A percentile compares a stretch with the other conserved stretches of the same genome.
Evolutionary conservation across 1,140 invertebrate genomes (phyloP).

Genomic region (Brachionus angularis): DNA sequence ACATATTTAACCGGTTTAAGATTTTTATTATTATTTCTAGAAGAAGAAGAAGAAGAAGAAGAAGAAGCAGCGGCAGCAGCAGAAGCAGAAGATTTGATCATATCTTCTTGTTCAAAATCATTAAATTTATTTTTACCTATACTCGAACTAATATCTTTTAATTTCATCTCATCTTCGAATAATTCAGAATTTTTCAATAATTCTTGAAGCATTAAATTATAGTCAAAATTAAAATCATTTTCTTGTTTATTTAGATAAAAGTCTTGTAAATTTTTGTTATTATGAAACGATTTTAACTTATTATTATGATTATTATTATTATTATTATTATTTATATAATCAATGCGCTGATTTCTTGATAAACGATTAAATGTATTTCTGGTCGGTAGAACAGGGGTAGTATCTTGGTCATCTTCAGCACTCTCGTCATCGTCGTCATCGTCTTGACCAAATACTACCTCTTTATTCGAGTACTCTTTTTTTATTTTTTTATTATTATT

Average conservation of each 20-base stretch:
- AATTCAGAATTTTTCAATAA: conserved; percentile 22
- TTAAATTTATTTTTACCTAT: conserved; percentile 26
- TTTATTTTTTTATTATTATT: conserved; percentile 5
- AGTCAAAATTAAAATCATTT: conserved; percentile 11
- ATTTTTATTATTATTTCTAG: neutral
- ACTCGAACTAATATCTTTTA: conserved; percentile 27
- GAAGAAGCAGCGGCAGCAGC: no score
- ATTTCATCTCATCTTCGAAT: conserved; percentile 25
- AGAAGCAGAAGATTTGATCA: no score
- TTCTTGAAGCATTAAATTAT: neutral
- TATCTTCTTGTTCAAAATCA: conserved; percentile 34
- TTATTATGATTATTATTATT: neutral
- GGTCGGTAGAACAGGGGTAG: neutral
- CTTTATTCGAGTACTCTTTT: conserved; percentile 19
- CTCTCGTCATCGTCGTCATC: conserved; percentile 1
- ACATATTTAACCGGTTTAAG: conserved; percentile 1
- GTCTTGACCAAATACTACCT: neutral
- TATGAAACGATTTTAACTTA: conserved; percentile 24
- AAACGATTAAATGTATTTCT: no score
- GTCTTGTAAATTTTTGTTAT: conserved; percentile 26
- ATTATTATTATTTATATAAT: neutral
- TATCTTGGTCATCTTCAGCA: neutral
- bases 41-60: no score
- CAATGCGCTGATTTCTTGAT: conserved; percentile 13
- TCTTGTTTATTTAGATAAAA: conserved; percentile 13